Evolutionary conservation across 1,140 invertebrate species (phyloP).

Genomic region (Nasonia giraulti): DNA sequence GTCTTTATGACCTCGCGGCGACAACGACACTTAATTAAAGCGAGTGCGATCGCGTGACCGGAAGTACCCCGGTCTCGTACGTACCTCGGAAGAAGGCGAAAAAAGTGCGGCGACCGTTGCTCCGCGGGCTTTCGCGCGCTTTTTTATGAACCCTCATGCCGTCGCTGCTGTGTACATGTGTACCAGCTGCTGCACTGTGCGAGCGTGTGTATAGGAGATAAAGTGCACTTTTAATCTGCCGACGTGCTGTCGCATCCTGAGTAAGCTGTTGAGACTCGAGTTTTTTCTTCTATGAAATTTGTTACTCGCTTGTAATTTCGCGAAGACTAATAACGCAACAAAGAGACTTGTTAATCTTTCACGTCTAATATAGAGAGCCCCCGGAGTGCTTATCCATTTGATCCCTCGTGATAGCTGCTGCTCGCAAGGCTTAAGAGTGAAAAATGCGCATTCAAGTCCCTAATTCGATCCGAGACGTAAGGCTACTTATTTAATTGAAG

Average conservation of each 20-base stretch:
- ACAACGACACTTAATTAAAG: constrained; percentile 51
- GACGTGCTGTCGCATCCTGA: not conserved
- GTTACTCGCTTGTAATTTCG: not conserved
- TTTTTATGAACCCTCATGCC: not conserved
- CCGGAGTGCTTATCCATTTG: not conserved
- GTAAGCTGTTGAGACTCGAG: not conserved
- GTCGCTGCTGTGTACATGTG: not conserved
- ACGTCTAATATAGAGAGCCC: no score
- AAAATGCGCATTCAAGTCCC: constrained; percentile 15
- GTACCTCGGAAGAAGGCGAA: not conserved
- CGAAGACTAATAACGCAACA: not conserved
- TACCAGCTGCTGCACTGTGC: not conserved
- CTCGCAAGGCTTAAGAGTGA: not conserved
- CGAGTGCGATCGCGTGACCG: constrained; percentile 55
- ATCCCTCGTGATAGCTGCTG: not conserved
- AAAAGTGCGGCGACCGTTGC: not conserved
- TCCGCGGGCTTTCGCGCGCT: not conserved
- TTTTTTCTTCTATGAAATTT: not conserved
- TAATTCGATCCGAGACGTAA: constrained; percentile 34
- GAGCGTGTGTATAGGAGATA: not conserved
- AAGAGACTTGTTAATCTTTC: not conserved
- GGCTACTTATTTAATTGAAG: constrained; percentile 41
- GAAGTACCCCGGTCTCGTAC: constrained; percentile 29
- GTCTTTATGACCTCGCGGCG: not conserved
- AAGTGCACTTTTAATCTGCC: constrained; percentile 2